These are phyloP conservation scores for Brachymystax lenok DNA, from an alignment of 2,797 vertebrate species.

Conservation along the genomic window DNA sequence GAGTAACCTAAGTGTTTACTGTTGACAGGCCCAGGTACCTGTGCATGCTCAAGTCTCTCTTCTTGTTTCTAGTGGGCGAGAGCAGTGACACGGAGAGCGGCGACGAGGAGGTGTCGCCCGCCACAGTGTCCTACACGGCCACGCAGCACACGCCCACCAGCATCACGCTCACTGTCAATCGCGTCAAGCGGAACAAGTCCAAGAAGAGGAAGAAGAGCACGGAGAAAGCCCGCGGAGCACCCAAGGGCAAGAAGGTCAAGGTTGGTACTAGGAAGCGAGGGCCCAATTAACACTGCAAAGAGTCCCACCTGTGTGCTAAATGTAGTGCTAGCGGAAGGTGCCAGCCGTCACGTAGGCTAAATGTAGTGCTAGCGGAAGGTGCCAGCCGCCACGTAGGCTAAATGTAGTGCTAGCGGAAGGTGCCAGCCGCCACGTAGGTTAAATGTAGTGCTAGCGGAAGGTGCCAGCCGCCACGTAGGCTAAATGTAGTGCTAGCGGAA, in stretches of 20 bases:
- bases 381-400: too few relatives aligned
- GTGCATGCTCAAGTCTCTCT: background rate
- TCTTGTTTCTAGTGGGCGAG: slow-evolving; percentile 82
- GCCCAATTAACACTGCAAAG: too few relatives aligned
- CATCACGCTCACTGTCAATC: slow-evolving; percentile 97
- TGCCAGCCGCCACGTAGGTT: too few relatives aligned
- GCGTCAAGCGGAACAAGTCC: slow-evolving; percentile 90
- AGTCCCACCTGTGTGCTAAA: too few relatives aligned
- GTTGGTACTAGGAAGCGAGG: slow-evolving; percentile 55
- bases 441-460: too few relatives aligned
- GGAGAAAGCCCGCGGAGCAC: slow-evolving; percentile 87
- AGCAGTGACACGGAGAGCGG: slow-evolving; percentile 98
- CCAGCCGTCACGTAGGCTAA: too few relatives aligned
- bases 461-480: too few relatives aligned
- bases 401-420: too few relatives aligned
- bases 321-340: too few relatives aligned
- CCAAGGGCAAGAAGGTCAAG: slow-evolving; percentile 97
- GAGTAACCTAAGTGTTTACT: too few relatives aligned
- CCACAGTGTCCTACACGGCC: slow-evolving; percentile 95
- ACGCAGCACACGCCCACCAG: slow-evolving; percentile 98
- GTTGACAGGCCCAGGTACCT: background rate
- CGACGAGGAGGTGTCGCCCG: slow-evolving; percentile 95
- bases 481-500: too few relatives aligned
- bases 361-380: too few relatives aligned
- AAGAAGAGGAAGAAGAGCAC: slow-evolving; percentile 98